Base-by-base conservation (phyloP, 1,140 invertebrate species). In the Ostrea edulis region DNA sequence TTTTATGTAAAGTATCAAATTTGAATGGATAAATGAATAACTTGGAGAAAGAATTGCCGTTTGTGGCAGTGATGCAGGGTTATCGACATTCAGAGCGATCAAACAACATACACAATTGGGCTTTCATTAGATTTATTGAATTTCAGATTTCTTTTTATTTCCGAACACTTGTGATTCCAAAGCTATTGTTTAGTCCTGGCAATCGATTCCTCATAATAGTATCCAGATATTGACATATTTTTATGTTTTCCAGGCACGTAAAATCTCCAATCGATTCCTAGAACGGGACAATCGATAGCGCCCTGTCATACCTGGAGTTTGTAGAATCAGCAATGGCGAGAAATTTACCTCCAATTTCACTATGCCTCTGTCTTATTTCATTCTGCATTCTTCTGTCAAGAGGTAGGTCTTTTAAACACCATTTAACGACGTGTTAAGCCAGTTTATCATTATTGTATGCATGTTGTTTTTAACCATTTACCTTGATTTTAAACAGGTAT, bases 91-190 rank as follows among this genome's bases (percentile, higher is more conserved):
- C 14, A 62, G 55, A 20, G 17, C 14, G 55, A 62, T 62, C 17
- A n/a, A 17, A 62, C 17, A n/a, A 62, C 20, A n/a, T n/a, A 62
- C 55, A n/a, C 35, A 62, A n/a, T 20, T 20, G 17, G n/a, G 55
- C 14, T 20, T 20, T 62, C n/a, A 62, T 62, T 62, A 62, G 55
- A n/a, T 62, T 62, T 62, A 62, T 62, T 12, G 68, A 77, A 29
- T 77, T 77, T 77, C 68, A 77, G 68, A 77, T 77, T 77, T 77
- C 29, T 77, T 77, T 77, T 29, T 77, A 77, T 77, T 77, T 77
- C 29, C 3, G 8, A 77, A 77, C 68, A 29, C 68, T 77, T 77
- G 9, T 77, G 29, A 77, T 77, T 77, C 68, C 68, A 77, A 22
- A 77, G 68, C 22, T 29, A 17, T 77, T 77, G 68, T 77, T 29